Evolutionary conservation across 2,888 invertebrate species (phyloP).

Genomic region (Asteroscopus sphinx): DNA sequence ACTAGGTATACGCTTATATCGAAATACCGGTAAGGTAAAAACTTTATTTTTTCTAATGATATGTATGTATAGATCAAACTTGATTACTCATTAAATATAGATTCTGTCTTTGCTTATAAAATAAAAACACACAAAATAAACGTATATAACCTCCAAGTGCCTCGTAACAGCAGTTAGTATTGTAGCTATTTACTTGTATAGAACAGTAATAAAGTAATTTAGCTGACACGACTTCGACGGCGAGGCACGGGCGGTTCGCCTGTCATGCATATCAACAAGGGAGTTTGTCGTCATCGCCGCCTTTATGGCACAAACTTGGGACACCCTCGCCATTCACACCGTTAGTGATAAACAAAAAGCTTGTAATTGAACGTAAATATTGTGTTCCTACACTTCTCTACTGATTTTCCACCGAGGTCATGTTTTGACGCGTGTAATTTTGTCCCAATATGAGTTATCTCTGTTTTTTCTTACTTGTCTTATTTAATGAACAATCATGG

Average conservation of each 20-base stretch:
- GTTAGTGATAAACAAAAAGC: constrained; percentile 48
- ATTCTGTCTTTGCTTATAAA: too few species aligned
- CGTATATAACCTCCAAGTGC: constrained; percentile 14
- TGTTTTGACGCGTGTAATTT: not conserved
- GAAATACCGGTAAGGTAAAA: too few species aligned
- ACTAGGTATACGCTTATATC: too few species aligned
- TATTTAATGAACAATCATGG: too few species aligned
- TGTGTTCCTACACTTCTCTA: constrained; percentile 10
- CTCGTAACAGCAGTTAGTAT: constrained; percentile 38
- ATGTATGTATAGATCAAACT: too few species aligned
- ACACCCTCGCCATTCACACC: constrained; percentile 55
- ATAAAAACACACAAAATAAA: not conserved
- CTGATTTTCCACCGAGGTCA: not conserved
- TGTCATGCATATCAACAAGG: constrained; percentile 85
- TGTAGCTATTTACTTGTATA: constrained; percentile 77
- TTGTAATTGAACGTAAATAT: constrained; percentile 49
- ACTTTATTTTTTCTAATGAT: too few species aligned
- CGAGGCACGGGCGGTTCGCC: constrained; percentile 66
- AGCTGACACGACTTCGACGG: constrained; percentile 72
- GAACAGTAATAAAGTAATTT: constrained; percentile 82
- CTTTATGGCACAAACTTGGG: constrained; percentile 69
- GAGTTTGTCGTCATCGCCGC: constrained; percentile 59
- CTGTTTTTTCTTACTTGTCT: too few species aligned
- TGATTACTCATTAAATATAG: too few species aligned
- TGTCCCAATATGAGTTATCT: not conserved